These are phyloP conservation scores for Nemoura dubitans DNA, from an alignment of 2,888 invertebrate species.

Conservation along the genomic window DNA sequence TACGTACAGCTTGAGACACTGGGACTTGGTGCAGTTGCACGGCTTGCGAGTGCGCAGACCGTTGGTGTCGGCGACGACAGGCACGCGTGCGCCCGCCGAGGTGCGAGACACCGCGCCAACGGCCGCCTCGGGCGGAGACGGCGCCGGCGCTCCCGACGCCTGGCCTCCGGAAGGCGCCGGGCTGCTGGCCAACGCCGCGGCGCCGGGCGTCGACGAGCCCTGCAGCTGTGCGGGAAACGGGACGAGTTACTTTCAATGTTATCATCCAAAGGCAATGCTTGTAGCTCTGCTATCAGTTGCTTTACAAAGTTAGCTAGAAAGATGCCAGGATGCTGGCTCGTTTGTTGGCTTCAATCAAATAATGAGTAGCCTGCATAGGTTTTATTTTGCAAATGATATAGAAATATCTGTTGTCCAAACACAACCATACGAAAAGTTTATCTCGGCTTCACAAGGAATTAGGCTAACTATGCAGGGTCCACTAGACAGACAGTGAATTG, in stretches of 20 bases:
- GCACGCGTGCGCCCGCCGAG: not conserved
- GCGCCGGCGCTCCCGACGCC: not conserved
- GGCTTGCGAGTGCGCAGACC: conserved; percentile 84
- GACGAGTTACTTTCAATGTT: not conserved
- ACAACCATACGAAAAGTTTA: no score
- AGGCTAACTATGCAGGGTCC: no score
- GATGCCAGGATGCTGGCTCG: no score
- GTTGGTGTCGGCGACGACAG: conserved; percentile 60
- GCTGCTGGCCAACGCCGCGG: conserved; percentile 5
- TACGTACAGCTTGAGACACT: conserved; percentile 91
- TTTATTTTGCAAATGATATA: no score
- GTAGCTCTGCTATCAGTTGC: no score
- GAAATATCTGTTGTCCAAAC: no score
- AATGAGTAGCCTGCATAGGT: no score
- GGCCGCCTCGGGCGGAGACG: not conserved
- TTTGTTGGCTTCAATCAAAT: no score
- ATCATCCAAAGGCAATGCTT: no score
- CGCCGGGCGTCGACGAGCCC: not conserved
- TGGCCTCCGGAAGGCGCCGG: not conserved
- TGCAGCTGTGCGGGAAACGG: conserved; percentile 56
- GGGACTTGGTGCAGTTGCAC: conserved; percentile 99
- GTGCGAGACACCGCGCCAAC: not conserved
- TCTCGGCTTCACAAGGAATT: no score
- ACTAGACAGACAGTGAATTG: no score
- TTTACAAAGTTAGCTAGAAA: no score